Base-by-base conservation (phyloP, 2,113 vertebrate species). In the Proteles cristata region DNA sequence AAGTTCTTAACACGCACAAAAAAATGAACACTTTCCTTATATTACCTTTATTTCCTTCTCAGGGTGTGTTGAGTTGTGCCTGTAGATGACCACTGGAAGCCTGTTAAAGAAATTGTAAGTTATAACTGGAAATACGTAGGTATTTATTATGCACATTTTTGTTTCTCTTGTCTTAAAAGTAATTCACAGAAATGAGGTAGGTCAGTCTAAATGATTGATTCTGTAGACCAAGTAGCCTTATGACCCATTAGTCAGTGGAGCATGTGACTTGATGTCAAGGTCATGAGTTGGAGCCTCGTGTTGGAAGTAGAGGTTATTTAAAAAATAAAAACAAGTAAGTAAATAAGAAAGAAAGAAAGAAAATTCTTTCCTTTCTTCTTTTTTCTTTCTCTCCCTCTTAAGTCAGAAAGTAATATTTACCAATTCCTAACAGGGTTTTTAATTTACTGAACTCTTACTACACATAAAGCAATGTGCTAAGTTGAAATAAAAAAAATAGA, bases 31-130 rank as follows among this genome's bases (percentile, higher is more conserved):
- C 14, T 45, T 23, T 26, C 31, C 25, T 91, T 48, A 33, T 2
- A 19, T 81, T n/a, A 39, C 4, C 15, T 11, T 1, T 19, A 39
- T 25, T 76, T 96, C 71, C n/a, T 97, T 97, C 17, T 81, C 79
- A 99, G 98, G 98, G 88, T 79, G 58, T 98, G 98, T 90, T 96
- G 96, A 83, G 79, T 98, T 61, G 96, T 98, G 93, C 93, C 98
- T 81, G 61, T 98, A 95, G 93, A 98, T 97, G 94, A 93, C 45
- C 48, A 92, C 39, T 98, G 98, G 55, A 98, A 94, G 65, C 97
- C 97, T 71, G 88, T 96, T 84, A 93, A 97, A 35, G 98, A 98
- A 50, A 90, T 21, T 96, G 98, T 98, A 88, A 98, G 98, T 97
- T 68, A 33, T 12, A 58, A 33, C 15, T 68, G 66, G 23, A 48